Evolutionary conservation across 2,113 vertebrate species (phyloP), one percentile per base, ranked within the genome.

Genomic region (Catagonus wagneri): DNA sequence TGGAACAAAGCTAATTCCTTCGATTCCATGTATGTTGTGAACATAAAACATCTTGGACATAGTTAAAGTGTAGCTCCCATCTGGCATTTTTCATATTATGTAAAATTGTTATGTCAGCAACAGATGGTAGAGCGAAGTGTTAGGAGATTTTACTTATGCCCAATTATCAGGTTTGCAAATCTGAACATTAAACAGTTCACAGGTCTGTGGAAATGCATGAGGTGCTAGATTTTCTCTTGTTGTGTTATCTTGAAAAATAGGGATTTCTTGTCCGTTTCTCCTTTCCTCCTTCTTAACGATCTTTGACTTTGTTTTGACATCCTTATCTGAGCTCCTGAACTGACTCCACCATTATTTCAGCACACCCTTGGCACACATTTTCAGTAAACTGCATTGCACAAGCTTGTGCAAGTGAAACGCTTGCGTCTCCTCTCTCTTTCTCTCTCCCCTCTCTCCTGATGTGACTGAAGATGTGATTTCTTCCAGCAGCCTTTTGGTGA

Each of bases 81-180:
- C 98, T 98, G 98, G 98, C 88, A 17, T 87, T 61, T 97, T 98
- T 98, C 96, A 96, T 96, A 95, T 90, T 96, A 98, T 96, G 87
- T 84, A 96, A 97, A 98, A 98, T 97, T 97, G 88, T 97, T 98
- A 98, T 98, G 92, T 98, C 95, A 98, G 98, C 97, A 98, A 96
- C 98, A 98, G 98, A 98, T 97, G 98, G 98, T 75, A 95, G 74
- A 97, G 96, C 72, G 98, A 96, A 96, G 97, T 95, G 91, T 95
- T 98, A 94, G 94, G 96, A 98, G 98, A 98, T 96, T 96, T 98
- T 95, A 94, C 94, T 98, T 23, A 93, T 98, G 96, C n/a, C 97
- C 96, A 96, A 96, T 98, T 98, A 97, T 96, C 97, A 98, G 96
- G 85, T 95, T 98, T 98, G 96, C 96, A 97, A 98, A 97, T 83